phyloP scores from a whole-genome alignment of 2,797 vertebrate genomes.

The Rhincodon typus region DNA sequence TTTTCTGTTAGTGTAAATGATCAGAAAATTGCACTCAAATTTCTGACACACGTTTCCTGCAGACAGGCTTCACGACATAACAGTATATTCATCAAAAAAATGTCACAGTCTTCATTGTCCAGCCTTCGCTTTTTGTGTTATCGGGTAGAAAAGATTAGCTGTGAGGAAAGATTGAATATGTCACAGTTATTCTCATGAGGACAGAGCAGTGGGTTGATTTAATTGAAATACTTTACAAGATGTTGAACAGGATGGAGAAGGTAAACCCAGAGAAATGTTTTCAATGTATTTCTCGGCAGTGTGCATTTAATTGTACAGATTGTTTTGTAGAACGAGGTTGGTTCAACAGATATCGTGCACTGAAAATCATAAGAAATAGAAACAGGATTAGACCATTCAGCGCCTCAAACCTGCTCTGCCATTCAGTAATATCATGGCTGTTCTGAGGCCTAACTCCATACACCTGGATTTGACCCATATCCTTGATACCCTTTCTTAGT shows the following conservation, averaged over 20 bases:
- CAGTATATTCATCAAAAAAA: neutral
- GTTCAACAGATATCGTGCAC: neutral
- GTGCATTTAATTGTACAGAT: neutral
- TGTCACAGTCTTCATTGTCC: neutral
- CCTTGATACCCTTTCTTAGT: too few relatives aligned
- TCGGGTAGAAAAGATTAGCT: neutral
- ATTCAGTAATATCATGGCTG: too few relatives aligned
- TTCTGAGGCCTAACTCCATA: too few relatives aligned
- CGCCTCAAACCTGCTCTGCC: too few relatives aligned
- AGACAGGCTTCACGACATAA: neutral
- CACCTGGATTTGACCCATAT: too few relatives aligned
- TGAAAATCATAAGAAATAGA: neutral
- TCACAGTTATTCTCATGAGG: too few relatives aligned
- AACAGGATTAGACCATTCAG: too few relatives aligned
- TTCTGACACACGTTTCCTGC: neutral
- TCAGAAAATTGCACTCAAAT: neutral
- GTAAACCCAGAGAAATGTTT: neutral
- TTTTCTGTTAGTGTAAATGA: neutral
- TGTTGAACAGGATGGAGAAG: neutral
- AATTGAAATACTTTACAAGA: neutral
- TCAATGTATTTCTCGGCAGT: neutral
- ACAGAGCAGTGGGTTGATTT: too few relatives aligned
- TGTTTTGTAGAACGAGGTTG: neutral
- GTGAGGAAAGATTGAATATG: neutral
- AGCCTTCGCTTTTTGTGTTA: neutral